Evolutionary conservation across 92 coral and sea anemone genomes (phyloP).

Genomic region (Parazoanthus darwini): DNA sequence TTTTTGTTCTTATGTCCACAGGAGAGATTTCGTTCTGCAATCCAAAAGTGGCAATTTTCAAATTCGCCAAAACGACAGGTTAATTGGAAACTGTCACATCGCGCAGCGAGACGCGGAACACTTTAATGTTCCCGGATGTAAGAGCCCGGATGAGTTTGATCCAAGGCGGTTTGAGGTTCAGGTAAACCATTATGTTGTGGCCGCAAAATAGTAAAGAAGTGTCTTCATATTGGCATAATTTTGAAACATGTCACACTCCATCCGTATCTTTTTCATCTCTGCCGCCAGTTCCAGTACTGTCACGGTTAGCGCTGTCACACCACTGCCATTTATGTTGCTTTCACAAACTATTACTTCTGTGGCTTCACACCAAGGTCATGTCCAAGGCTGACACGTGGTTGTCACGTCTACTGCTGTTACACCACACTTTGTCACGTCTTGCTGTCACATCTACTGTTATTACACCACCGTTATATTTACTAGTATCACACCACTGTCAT

Average conservation of each 20-base stretch:
- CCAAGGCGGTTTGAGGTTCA: conserved; percentile 53
- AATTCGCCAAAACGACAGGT: conserved; percentile 59
- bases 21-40: conserved; percentile 64
- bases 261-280: not conserved
- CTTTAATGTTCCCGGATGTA: conserved; percentile 67
- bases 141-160: conserved; percentile 69
- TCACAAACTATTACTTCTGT: not conserved
- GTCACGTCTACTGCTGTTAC: not conserved
- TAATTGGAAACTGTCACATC: conserved; percentile 76
- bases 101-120: conserved; percentile 82
- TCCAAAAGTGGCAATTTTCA: conserved; percentile 71
- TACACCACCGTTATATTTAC: not conserved
- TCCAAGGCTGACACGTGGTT: not conserved
- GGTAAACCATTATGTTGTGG: conserved; percentile 25
- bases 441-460: not conserved
- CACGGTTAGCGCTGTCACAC: not conserved
- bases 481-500: not conserved
- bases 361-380: not conserved
- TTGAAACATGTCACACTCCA: not conserved
- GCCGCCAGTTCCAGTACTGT: not conserved
- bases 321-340: not conserved
- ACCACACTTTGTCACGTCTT: not conserved
- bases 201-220: not conserved
- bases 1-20: conserved; percentile 17
- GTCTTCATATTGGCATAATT: not conserved